phyloP scores from a whole-genome alignment of 2,888 invertebrate species.

The Drosophila suboccidentalis region DNA sequence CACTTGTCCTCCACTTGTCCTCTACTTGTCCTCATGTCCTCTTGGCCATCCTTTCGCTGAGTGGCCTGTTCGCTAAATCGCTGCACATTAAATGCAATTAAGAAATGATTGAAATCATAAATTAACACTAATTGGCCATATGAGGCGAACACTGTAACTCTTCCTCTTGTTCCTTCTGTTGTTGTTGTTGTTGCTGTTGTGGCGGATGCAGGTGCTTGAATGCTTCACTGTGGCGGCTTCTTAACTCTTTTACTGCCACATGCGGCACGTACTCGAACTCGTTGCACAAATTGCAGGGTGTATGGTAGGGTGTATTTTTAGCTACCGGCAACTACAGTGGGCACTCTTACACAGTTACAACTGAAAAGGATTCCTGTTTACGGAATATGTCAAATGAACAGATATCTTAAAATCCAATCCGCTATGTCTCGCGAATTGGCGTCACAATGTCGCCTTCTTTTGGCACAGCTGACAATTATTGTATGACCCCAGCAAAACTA shows the following conservation, averaged over 20 bases:
- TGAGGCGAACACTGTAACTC: slow-evolving; percentile 48
- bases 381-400: too few species aligned
- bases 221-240: slow-evolving; percentile 11
- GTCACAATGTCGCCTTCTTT: too few species aligned
- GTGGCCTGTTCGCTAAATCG: slow-evolving; percentile 68
- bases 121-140: slow-evolving; percentile 77
- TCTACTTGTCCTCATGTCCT: slow-evolving; percentile 3
- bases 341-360: not conserved
- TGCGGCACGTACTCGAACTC: slow-evolving; percentile 62
- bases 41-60: slow-evolving; percentile 21
- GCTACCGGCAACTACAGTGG: slow-evolving; percentile 68
- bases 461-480: too few species aligned
- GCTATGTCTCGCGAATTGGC: too few species aligned
- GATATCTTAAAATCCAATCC: too few species aligned
- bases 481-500: too few species aligned
- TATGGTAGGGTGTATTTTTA: slow-evolving; percentile 64
- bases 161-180: slow-evolving; percentile 6
- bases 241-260: slow-evolving; percentile 14
- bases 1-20: not conserved
- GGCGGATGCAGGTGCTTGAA: not conserved
- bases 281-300: slow-evolving; percentile 68
- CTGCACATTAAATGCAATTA: slow-evolving; percentile 79
- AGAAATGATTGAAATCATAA: slow-evolving; percentile 80
- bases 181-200: slow-evolving; percentile 1
- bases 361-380: too few species aligned